A percentile compares a stretch with the other conserved stretches of the same genome.
phyloP scores from a whole-genome alignment of 2,113 vertebrate genomes.

The Triplophysa siluroides region DNA sequence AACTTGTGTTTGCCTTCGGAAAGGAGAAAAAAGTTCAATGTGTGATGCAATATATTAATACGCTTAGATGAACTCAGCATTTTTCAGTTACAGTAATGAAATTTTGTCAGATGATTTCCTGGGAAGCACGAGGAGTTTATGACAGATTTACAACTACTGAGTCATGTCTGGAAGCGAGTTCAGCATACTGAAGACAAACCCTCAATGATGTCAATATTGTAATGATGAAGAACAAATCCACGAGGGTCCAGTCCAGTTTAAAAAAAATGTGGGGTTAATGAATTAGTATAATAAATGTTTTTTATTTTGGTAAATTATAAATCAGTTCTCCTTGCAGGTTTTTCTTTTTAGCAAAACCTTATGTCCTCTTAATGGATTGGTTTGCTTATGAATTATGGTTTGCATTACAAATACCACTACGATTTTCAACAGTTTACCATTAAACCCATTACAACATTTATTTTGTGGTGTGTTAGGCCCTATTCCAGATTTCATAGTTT shows the following conservation, averaged over 20 bases:
- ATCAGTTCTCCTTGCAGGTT: too few relatives aligned
- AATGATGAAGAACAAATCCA: constrained; percentile 2
- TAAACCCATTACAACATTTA: too few relatives aligned
- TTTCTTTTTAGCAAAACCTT: too few relatives aligned
- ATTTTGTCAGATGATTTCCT: constrained; percentile 11
- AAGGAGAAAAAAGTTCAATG: not conserved
- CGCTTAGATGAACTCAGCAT: constrained; percentile 1
- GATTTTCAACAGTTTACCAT: too few relatives aligned
- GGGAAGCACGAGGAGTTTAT: not conserved
- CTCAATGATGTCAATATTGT: not conserved
- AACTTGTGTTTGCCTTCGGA: not conserved
- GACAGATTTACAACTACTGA: not conserved
- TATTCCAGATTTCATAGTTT: too few relatives aligned
- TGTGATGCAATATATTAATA: not conserved
- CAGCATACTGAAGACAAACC: not conserved
- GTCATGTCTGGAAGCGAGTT: not conserved
- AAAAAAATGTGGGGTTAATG: not conserved
- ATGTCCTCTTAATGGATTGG: too few relatives aligned
- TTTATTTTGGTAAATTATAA: too few relatives aligned
- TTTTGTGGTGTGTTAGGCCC: too few relatives aligned
- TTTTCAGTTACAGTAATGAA: constrained; percentile 28
- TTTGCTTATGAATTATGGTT: too few relatives aligned
- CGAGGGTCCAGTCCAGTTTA: not conserved
- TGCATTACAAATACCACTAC: too few relatives aligned
- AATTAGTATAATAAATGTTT: too few relatives aligned